Evolutionary conservation across 1,140 invertebrate genomes (phyloP).

Genomic region (Adelges cooleyi): DNA sequence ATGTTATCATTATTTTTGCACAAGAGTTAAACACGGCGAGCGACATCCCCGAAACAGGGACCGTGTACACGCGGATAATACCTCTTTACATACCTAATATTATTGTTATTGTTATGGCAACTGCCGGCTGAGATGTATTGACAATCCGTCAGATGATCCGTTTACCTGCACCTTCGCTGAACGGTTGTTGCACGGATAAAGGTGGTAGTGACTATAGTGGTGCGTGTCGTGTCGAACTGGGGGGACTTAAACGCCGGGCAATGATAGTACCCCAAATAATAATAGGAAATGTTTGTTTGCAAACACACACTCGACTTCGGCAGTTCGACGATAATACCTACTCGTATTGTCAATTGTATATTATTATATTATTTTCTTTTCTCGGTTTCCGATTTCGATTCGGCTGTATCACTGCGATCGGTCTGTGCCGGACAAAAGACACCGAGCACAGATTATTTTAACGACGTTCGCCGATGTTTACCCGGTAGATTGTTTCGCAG

Average conservation of each 20-base stretch:
- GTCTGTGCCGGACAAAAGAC: background rate
- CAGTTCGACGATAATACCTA: background rate
- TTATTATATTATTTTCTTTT: background rate
- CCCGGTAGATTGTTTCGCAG: background rate
- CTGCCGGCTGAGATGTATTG: background rate
- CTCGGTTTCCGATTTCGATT: constrained; percentile 25
- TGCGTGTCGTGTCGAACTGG: background rate
- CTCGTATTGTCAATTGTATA: background rate
- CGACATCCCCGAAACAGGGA: background rate
- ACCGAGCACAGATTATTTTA: constrained; percentile 7
- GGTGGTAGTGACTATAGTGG: no score
- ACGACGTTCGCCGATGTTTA: background rate
- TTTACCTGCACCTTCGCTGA: background rate
- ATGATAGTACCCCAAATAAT: background rate
- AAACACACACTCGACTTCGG: constrained; percentile 21
- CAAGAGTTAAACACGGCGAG: background rate
- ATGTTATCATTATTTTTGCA: no score
- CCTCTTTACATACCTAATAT: background rate
- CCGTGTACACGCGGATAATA: background rate
- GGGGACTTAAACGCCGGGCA: constrained; percentile 9
- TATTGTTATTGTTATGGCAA: background rate
- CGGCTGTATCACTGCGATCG: background rate
- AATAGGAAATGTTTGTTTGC: background rate
- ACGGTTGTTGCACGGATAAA: no score
- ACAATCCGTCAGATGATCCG: background rate